Percentiles rank a stretch among this genome's conserved stretches.
phyloP scores from a whole-genome alignment of 2,888 invertebrate genomes.

The Xiphydria camelus region DNA sequence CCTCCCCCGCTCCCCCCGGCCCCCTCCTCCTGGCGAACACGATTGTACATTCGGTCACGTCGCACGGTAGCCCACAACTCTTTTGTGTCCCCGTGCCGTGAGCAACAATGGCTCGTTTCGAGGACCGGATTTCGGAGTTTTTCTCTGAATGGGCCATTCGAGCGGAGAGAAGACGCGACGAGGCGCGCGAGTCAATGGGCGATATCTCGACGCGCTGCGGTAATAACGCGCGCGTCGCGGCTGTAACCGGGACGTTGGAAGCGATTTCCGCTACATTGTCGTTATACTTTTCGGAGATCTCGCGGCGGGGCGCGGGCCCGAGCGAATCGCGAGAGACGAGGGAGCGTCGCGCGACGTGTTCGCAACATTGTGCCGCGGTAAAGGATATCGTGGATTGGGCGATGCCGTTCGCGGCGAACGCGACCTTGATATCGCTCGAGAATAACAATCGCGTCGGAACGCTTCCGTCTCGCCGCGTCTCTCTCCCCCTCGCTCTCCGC shows the following conservation, averaged over 20 bases:
- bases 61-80: constrained; percentile 13
- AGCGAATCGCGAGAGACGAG: too few relatives aligned
- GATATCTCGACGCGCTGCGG: constrained; percentile 20
- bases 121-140: constrained; percentile 38
- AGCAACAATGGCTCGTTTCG: constrained; percentile 37
- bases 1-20: background rate
- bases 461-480: background rate
- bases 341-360: too few relatives aligned
- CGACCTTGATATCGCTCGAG: constrained; percentile 28
- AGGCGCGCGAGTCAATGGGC: constrained; percentile 23
- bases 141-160: constrained; percentile 26
- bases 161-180: constrained; percentile 1
- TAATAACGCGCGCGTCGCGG: constrained; percentile 36
- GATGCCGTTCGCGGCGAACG: constrained; percentile 16
- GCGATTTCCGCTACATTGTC: constrained; percentile 40
- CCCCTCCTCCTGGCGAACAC: background rate
- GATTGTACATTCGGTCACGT: constrained; percentile 7
- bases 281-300: constrained; percentile 4
- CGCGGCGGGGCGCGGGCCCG: too few relatives aligned
- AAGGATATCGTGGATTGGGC: too few relatives aligned
- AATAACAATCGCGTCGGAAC: constrained; percentile 31
- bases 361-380: too few relatives aligned
- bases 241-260: constrained; percentile 36
- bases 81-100: constrained; percentile 5
- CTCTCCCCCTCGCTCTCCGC: background rate